Evolutionary conservation across 2,888 invertebrate species (phyloP).

Genomic region (Tortricodes alternella): DNA sequence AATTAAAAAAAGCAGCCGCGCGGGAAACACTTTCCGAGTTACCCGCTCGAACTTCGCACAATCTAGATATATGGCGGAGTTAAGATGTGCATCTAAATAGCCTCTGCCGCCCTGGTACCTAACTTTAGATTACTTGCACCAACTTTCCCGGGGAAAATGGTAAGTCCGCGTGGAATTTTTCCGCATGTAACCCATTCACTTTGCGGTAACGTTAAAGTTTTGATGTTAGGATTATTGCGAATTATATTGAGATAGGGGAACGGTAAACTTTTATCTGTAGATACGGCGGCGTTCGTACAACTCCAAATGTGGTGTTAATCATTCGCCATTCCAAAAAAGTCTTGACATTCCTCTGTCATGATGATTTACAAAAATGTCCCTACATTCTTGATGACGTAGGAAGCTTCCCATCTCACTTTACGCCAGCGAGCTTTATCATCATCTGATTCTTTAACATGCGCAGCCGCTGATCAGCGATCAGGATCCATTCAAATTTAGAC

Average conservation of each 20-base stretch:
- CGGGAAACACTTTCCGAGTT: conserved; percentile 59
- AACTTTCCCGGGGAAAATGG: conserved; percentile 64
- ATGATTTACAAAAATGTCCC: too few relatives aligned
- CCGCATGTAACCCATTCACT: conserved; percentile 69
- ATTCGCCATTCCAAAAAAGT: too few relatives aligned
- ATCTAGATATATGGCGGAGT: conserved; percentile 81
- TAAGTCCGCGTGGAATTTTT: conserved; percentile 60
- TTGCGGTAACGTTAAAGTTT: conserved; percentile 69
- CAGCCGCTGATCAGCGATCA: too few relatives aligned
- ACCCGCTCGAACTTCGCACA: conserved; percentile 56
- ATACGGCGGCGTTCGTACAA: not conserved
- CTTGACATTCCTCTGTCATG: too few relatives aligned
- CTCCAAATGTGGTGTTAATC: not conserved
- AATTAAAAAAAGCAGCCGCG: conserved; percentile 38
- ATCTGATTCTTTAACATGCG: too few relatives aligned
- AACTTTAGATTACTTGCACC: conserved; percentile 82
- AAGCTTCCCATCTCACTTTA: too few relatives aligned
- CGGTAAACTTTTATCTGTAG: not conserved
- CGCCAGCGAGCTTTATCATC: too few relatives aligned
- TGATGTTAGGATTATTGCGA: conserved; percentile 41
- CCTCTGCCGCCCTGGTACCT: conserved; percentile 76
- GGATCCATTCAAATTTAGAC: too few relatives aligned
- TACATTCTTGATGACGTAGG: too few relatives aligned
- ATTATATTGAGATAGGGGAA: conserved; percentile 18
- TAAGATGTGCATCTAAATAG: conserved; percentile 83